Evolutionary conservation across 1,140 invertebrate genomes (phyloP).

Genomic region (Drosophila eugracilis): DNA sequence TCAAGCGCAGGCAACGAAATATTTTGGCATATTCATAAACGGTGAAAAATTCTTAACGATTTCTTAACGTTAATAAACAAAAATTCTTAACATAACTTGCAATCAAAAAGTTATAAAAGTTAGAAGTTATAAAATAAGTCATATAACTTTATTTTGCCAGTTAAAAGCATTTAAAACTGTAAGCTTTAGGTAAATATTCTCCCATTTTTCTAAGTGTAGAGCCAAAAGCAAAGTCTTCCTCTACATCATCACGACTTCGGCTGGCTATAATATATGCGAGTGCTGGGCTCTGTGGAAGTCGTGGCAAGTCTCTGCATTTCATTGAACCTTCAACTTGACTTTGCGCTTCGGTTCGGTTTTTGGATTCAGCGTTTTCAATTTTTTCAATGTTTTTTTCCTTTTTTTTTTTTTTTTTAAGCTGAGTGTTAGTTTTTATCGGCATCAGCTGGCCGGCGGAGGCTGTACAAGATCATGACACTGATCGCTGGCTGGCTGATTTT

Average conservation of each 20-base stretch:
- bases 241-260: constrained; percentile 77
- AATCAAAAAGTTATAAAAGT: too few relatives aligned
- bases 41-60: neutral
- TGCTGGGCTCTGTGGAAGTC: constrained; percentile 49
- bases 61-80: too few relatives aligned
- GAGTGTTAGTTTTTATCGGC: constrained; percentile 37
- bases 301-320: constrained; percentile 71
- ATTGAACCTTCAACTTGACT: constrained; percentile 83
- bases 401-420: neutral
- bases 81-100: too few relatives aligned
- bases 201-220: constrained; percentile 20
- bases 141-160: too few relatives aligned
- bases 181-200: neutral
- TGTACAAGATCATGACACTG: constrained; percentile 78
- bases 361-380: constrained; percentile 68
- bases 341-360: constrained; percentile 26
- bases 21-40: constrained; percentile 67
- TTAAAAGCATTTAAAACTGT: too few relatives aligned
- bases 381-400: constrained; percentile 46
- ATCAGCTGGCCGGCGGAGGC: constrained; percentile 28
- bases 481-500: constrained; percentile 60
- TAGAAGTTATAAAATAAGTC: too few relatives aligned
- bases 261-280: constrained; percentile 78
- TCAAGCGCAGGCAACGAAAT: constrained; percentile 58
- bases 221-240: constrained; percentile 50